Evolutionary conservation across 2,888 invertebrate species (phyloP), one percentile per base, ranked within the genome.

Genomic region (Nemoura dubitans): DNA sequence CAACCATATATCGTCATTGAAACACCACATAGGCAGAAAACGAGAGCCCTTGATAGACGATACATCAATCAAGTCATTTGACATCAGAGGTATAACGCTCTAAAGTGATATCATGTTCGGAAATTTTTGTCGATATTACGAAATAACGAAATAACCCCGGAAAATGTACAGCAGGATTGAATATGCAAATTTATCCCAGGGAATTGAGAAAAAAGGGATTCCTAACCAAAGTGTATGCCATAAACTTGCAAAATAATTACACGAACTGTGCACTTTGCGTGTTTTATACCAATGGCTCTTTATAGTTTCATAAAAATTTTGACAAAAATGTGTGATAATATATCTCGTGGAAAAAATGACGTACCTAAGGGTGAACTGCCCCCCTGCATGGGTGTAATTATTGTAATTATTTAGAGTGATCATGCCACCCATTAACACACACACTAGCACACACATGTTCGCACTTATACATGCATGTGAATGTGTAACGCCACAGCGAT

Each of bases 331-430:
- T 59, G 59, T 2, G 10, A 59, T 59, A 16, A 59, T 59, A 21
- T 59, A 10, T 59, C 59, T 59, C 10, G 10, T 36, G 21, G 10
- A 21, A 59, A 59, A 59, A 59, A 59, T 59, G 59, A 7, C 59
- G 59, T 59, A 14, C 59, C 1, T 59, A 3, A 59, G 59, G 59
- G 59, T 59, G 59, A 59, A 59, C 21, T n/a, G 59, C 1, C 14
- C 59, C 59, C 59, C 21, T 59, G 14, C 14, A 59, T 59, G 59
- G 21, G 59, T 21, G 59, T 78, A 78, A 78, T 78, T 78, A 78
- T 78, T 78, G 78, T 78, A 78, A 78, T 78, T 78, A 78, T 14
- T 78, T 78, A 78, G 78, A 78, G 78, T 78, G 78, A 78, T 78
- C n/a, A 78, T 81, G 30, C 28, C 81, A 6, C n/a, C n/a, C 30